Percentiles rank a stretch among this genome's conserved stretches.
Conservation (phyloP, 2,797 vertebrate species). For the Remorina albescens region DNA sequence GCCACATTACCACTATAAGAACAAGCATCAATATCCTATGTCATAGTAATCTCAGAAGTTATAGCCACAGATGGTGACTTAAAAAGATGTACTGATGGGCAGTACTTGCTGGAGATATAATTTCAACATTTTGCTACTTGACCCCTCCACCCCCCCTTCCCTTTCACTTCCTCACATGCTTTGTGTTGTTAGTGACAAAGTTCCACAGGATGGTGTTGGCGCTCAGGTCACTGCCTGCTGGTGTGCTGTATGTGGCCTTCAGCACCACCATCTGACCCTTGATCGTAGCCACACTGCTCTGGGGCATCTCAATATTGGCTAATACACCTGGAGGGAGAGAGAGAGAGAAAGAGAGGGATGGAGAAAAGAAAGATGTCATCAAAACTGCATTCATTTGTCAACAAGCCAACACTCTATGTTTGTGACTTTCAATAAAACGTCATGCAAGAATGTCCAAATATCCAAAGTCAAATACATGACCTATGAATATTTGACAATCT, state of each 20-base stretch:
- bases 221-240: background rate
- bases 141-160: too few species aligned
- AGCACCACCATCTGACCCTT: constrained; percentile 86
- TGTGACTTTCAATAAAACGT: background rate
- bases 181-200: constrained; percentile 44
- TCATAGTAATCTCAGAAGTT: constrained; percentile 53
- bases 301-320: constrained; percentile 69
- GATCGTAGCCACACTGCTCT: constrained; percentile 74
- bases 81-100: background rate
- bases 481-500: background rate
- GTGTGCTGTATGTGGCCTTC: constrained; percentile 77
- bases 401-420: background rate
- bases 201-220: constrained; percentile 79
- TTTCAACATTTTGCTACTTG: background rate
- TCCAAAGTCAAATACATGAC: background rate
- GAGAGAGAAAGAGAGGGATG: background rate
- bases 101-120: background rate
- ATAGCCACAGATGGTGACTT: constrained; percentile 40
- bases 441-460: background rate
- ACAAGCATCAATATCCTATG: constrained; percentile 44
- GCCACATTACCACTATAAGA: constrained; percentile 61
- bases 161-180: constrained; percentile 68
- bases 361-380: background rate
- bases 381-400: too few species aligned
- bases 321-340: constrained; percentile 66